Conservation (phyloP, 2,888 invertebrate species). For the Cyrtodaria siliqua region DNA sequence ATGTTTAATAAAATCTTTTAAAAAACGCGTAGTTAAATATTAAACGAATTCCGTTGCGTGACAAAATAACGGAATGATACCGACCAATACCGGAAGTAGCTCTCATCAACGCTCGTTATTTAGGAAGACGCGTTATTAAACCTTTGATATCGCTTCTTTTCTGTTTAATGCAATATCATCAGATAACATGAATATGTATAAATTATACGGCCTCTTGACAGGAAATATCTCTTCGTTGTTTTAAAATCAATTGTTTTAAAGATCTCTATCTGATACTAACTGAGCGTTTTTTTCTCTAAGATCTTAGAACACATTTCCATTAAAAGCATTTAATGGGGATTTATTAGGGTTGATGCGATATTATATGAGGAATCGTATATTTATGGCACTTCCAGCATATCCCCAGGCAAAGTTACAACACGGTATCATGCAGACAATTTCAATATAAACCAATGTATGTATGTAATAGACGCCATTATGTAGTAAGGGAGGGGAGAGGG, state of each 20-base stretch:
- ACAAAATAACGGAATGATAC: slow-evolving; percentile 13
- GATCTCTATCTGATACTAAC: slow-evolving; percentile 36
- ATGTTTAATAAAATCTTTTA: too few species aligned
- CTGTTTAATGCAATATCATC: slow-evolving; percentile 35
- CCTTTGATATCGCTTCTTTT: slow-evolving; percentile 34
- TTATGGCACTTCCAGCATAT: background rate
- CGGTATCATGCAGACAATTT: too few species aligned
- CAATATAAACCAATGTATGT: too few species aligned
- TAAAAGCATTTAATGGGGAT: slow-evolving; percentile 49
- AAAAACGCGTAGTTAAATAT: background rate
- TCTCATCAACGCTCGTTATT: slow-evolving; percentile 16
- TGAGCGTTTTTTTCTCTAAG: slow-evolving; percentile 16
- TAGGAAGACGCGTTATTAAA: slow-evolving; percentile 29
- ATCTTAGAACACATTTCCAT: slow-evolving; percentile 38
- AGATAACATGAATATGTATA: slow-evolving; percentile 38
- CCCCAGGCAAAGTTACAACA: background rate
- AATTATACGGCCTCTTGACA: slow-evolving; percentile 36
- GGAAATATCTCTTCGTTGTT: slow-evolving; percentile 28
- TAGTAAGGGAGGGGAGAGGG: too few species aligned
- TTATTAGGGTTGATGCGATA: slow-evolving; percentile 45
- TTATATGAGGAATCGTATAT: slow-evolving; percentile 18
- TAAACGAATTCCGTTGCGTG: slow-evolving; percentile 30
- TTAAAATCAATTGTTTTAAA: slow-evolving; percentile 29
- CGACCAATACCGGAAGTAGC: slow-evolving; percentile 15
- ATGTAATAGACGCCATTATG: too few species aligned